Evolutionary conservation across 2,888 invertebrate genomes (phyloP).

Genomic region (Bursaphelenchus okinawaensis): DNA sequence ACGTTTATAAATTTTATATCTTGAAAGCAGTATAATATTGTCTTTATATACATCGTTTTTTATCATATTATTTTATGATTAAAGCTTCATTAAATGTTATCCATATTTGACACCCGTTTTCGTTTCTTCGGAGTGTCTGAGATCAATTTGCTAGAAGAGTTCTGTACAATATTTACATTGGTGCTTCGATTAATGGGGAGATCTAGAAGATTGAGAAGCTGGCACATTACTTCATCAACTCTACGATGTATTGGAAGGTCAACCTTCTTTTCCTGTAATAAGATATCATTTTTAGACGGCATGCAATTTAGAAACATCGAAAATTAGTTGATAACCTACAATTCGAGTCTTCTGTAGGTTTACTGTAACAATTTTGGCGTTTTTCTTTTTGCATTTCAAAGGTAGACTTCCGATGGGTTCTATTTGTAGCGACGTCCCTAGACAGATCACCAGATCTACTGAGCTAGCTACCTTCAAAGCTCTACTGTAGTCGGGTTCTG

Average conservation of each 20-base stretch:
- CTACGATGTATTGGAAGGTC: slow-evolving; percentile 47
- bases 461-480: slow-evolving; percentile 64
- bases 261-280: slow-evolving; percentile 41
- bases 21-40: too few species aligned
- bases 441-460: slow-evolving; percentile 83
- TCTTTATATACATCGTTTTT: too few species aligned
- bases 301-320: too few species aligned
- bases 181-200: slow-evolving; percentile 1
- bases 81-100: too few species aligned
- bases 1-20: too few species aligned
- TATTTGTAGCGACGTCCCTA: slow-evolving; percentile 96
- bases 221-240: slow-evolving; percentile 40
- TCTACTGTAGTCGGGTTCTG: slow-evolving; percentile 58
- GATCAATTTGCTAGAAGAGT: background rate
- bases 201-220: slow-evolving; percentile 23
- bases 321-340: slow-evolving; percentile 64
- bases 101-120: too few species aligned
- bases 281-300: too few species aligned
- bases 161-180: background rate
- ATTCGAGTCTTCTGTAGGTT: slow-evolving; percentile 97
- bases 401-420: slow-evolving; percentile 92
- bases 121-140: background rate
- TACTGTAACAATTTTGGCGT: slow-evolving; percentile 82
- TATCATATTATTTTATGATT: too few species aligned
- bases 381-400: slow-evolving; percentile 74